Conservation (phyloP, 2,113 vertebrate species). For the Ophthalmotilapia sp. region DNA sequence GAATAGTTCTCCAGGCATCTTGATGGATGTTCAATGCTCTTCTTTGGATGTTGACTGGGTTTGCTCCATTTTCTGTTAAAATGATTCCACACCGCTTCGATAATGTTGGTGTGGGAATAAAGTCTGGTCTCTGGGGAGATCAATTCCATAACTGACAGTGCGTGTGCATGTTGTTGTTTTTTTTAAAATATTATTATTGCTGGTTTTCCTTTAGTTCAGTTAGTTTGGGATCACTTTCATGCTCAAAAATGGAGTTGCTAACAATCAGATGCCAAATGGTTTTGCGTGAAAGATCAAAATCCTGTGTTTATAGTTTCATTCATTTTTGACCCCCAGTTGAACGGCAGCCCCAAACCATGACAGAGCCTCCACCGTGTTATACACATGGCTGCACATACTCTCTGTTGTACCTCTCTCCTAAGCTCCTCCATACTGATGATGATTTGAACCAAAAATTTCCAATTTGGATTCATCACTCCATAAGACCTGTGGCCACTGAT, state of each 20-base stretch:
- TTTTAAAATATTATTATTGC: rapidly evolving
- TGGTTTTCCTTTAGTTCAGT: not conserved
- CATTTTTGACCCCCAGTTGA: not conserved
- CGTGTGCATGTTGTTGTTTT: rapidly evolving
- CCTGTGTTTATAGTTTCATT: not conserved
- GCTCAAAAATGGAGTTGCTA: not conserved
- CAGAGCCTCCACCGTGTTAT: not conserved
- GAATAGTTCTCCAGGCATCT: not conserved
- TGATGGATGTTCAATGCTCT: not conserved
- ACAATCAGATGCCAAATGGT: not conserved
- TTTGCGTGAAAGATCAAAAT: not conserved
- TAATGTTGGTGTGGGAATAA: not conserved
- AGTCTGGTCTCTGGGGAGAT: not conserved
- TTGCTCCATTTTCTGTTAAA: not conserved
- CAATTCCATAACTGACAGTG: not conserved
- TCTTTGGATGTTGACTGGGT: not conserved
- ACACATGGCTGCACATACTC: not conserved
- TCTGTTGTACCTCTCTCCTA: not conserved
- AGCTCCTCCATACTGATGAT: not conserved
- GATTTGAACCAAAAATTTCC: not conserved
- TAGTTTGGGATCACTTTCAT: not conserved
- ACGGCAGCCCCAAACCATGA: not conserved
- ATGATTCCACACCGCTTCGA: not conserved
- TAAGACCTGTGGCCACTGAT: not conserved
- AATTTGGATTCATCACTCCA: not conserved